A percentile compares a stretch with the other conserved stretches of the same genome.
Conservation (phyloP, 2,888 invertebrate species). For the Cantharis rustica region DNA sequence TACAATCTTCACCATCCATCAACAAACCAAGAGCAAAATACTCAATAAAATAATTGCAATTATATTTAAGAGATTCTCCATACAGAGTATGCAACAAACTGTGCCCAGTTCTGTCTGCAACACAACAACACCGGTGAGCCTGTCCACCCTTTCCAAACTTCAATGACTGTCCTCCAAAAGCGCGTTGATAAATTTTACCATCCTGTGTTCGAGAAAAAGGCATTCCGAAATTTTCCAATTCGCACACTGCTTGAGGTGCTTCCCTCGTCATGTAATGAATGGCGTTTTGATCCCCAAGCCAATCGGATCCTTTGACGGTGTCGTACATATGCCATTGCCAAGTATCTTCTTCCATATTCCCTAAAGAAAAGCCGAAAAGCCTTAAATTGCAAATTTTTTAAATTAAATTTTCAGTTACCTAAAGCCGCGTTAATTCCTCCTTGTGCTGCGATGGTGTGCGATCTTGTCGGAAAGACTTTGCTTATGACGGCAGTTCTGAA, state of each 20-base stretch:
- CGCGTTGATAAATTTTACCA: constrained; percentile 97
- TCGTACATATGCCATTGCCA: constrained; percentile 99
- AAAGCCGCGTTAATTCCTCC: constrained; percentile 99
- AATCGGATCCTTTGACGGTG: constrained; percentile 98
- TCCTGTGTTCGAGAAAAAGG: constrained; percentile 96
- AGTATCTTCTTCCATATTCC: constrained; percentile 89
- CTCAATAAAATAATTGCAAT: constrained; percentile 98
- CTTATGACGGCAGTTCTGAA: constrained; percentile 97
- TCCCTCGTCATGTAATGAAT: constrained; percentile 98
- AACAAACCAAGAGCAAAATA: constrained; percentile 97
- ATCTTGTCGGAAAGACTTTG: constrained; percentile 96
- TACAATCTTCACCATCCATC: constrained; percentile 91
- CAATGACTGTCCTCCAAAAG: constrained; percentile 98
- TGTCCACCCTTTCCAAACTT: constrained; percentile 98
- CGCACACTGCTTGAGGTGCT: constrained; percentile 89
- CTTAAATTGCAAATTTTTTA: constrained; percentile 24
- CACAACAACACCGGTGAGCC: constrained; percentile 95
- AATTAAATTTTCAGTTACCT: constrained; percentile 60
- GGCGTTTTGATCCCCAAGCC: constrained; percentile 97
- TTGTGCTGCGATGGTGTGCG: constrained; percentile 98
- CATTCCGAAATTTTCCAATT: constrained; percentile 93
- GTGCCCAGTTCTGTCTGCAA: constrained; percentile 98
- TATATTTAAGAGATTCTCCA: constrained; percentile 94
- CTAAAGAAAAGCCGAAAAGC: constrained; percentile 51
- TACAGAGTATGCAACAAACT: constrained; percentile 97